Base-by-base conservation (phyloP, 2,113 vertebrate species). In the Monarcha castaneiventris region DNA sequence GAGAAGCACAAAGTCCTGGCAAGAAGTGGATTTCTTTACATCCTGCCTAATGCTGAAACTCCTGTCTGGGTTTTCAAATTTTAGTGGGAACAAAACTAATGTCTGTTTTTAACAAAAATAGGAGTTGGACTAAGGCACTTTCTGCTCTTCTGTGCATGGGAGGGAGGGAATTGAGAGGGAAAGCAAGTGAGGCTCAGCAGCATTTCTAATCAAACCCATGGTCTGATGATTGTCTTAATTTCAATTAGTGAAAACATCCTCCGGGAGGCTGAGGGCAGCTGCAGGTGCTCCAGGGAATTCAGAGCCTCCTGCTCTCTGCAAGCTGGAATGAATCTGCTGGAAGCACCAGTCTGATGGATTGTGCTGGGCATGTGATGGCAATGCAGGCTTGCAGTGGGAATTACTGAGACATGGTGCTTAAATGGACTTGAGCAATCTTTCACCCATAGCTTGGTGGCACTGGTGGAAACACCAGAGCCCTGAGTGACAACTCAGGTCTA, bases 1-100 rank as follows among this genome's bases (percentile, higher is more conserved):
- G 83, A 77, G 78, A 89, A 90, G 51, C 89, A 71, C 64, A 49
- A 74, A 82, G 46, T 56, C 62, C 86, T 94, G 95, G 76, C 83
- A 86, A 93, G 83, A 37, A 43, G 29, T 6, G 3, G 7, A 20
- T 90, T 92, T 75, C 72, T 95, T 84, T 80, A 54, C 12, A 5
- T 85, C 16, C 61, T 81, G 30, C 72, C 41, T 55, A 59, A 37
- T 55, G 72, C 89, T 43, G 52, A n/a, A 81, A 87, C 69, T 63
- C 41, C 35, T 1, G 43, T 71, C 83, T 86, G 51, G 9, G 25
- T 49, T 92, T 58, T 43, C 68, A 78, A 3, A 48, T 86, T 49
- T 15, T 10, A 63, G 51, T 71, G 61, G 52, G 59, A 93, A 84
- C 25, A 78, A 85, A 62, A 49, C 17, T 66, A 22, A 75, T 48